Evolutionary conservation across 2,888 invertebrate species (phyloP), one percentile per base, ranked within the genome.

Genomic region (Heteropelma amictum): DNA sequence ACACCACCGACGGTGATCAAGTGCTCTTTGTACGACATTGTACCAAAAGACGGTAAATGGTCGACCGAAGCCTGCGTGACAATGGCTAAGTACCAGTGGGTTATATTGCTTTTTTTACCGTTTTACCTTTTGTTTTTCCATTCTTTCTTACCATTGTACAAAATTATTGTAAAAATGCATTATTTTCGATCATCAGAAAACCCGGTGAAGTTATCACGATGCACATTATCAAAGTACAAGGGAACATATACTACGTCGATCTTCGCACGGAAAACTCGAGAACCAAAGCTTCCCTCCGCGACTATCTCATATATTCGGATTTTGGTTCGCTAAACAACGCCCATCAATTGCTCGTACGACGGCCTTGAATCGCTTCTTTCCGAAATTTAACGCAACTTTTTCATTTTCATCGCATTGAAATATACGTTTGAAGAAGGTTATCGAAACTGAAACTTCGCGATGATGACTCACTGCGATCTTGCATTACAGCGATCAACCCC

Each of bases 21-120:
- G 69, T 95, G 95, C 82, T 88, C 90, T 2, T 85, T 95, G 26
- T 88, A 90, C 35, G 92, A 93, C 75, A 88, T 93, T 72, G 86
- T 87, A 51, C 93, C 94, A 0, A 87, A 85, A 0, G 84, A 86
- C 1, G 89, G 90, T 0, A 72, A 82, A 5, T 93, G 93, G 93
- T 87, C 88, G 6, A 85, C 89, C n/a, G 91, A 91, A 3, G 92
- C 93, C 26, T 90, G 90, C 3, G 26, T 91, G 91, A 23, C 17
- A 3, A 80, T 83, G 76, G 47, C 60, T 0, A 56, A 73, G 0
- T 40, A 30, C 33, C 33, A 8, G 77, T 77, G 8, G 33, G 60
- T 72, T 30, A 4, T 23, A 21, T 7, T 7, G 19, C 49, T n/a
- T 51, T 19, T 28, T 28, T 67, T 40, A 23, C 51, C n/a, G n/a